Base-by-base conservation (phyloP, 2,888 invertebrate genomes). In the Athripsodes cinereus region DNA sequence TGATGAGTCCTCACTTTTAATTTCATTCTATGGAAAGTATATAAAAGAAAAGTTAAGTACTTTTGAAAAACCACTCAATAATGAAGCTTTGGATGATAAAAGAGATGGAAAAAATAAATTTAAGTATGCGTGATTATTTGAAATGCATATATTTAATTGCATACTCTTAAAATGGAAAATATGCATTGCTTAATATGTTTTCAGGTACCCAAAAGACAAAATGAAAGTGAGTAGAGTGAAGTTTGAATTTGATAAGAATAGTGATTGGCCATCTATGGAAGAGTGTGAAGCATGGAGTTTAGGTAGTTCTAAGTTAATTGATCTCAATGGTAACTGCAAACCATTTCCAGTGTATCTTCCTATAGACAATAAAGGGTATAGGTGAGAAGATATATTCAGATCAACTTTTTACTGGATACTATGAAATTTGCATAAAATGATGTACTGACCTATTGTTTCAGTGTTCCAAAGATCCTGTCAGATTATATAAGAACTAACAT, bases 291-390 rank as follows among this genome's bases (percentile, higher is more conserved):
- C 72, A 21, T 70, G 71, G 64, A 69, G 74, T 18, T 66, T 74
- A 1, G 69, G 69, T 16, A 70, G 79, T 53, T 74, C 76, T 1
- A 72, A 74, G 6, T 72, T 40, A 8, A 31, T 61, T 34, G 51
- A 55, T 16, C 55, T 50, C 22, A 44, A 72, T 52, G 69, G 81
- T 57, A 74, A 82, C 67, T 71, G 81, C 63, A 80, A 86, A 20
- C 11, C 20, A 11, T 46, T 61, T 53, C 85, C 86, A 13, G 78
- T 86, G 16, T 88, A 87, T 72, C 72, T 90, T 66, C 84, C 88
- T 0, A 86, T 88, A 56, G 88, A 89, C 70, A 88, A 89, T 70
- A 90, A 89, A 69, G 90, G 90, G 57, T 84, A 84, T 69, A 81
- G 82, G 88, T 88, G 74, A 77, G 79, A 46, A 50, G 11, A 48